phyloP scores from a whole-genome alignment of 2,113 vertebrate genomes.

The Dasypus novemcinctus region DNA sequence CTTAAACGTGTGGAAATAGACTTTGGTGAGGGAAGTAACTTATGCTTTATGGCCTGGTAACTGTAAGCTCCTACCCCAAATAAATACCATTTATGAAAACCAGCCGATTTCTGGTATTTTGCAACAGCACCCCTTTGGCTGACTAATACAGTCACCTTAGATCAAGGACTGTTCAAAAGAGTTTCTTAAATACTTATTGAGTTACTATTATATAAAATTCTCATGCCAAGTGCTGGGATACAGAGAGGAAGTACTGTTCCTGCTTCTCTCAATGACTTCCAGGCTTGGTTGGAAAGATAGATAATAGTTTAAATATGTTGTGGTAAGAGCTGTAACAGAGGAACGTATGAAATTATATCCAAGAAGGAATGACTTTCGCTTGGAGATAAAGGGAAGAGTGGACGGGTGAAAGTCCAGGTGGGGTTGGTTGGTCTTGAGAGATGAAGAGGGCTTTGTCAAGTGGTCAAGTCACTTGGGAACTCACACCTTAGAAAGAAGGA shows the following conservation, averaged over 20 bases:
- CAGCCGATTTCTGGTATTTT: no score
- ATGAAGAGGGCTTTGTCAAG: background rate
- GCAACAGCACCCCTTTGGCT: no score
- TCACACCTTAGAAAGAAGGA: background rate
- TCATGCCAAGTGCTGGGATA: background rate
- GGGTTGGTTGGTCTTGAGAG: background rate
- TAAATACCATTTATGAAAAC: no score
- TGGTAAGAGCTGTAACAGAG: background rate
- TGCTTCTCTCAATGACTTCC: background rate
- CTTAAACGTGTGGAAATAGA: no score
- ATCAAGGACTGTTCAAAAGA: background rate
- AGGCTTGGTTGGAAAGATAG: background rate
- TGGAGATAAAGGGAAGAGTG: background rate
- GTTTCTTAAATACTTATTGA: background rate
- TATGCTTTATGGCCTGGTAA: no score
- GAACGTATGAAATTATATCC: background rate
- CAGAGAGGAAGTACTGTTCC: accelerated
- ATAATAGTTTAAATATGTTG: background rate
- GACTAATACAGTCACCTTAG: no score
- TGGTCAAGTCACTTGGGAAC: background rate
- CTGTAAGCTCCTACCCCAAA: no score
- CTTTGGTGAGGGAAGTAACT: no score
- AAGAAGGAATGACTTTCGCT: background rate
- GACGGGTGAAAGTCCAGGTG: background rate
- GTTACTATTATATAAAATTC: background rate